Conservation (phyloP, 1,140 invertebrate species). For the Laodelphax striatellus region DNA sequence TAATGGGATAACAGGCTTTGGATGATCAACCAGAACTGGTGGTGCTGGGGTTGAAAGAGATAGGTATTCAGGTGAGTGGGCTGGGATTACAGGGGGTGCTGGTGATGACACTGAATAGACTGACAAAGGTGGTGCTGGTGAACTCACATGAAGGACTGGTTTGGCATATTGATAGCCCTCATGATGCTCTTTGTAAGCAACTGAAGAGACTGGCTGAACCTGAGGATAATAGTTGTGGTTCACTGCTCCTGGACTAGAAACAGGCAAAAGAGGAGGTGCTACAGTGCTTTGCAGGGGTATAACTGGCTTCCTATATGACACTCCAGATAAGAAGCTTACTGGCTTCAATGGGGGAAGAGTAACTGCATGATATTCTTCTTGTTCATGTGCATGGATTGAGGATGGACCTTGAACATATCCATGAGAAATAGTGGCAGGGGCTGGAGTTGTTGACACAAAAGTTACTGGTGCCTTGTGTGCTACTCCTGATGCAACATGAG, state of each 20-base stretch:
- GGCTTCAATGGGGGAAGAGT: neutral
- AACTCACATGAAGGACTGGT: neutral
- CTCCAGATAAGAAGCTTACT: neutral
- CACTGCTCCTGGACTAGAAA: too few species aligned
- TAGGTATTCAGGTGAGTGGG: neutral
- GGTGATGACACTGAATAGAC: neutral
- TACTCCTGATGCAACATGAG: too few species aligned
- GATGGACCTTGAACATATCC: neutral
- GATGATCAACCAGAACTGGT: slow-evolving; percentile 3
- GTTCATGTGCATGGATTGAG: neutral
- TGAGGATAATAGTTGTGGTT: too few species aligned
- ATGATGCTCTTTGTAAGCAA: too few species aligned
- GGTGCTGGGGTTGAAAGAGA: slow-evolving; percentile 2
- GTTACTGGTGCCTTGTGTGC: too few species aligned
- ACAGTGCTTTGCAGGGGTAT: neutral
- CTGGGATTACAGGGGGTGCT: slow-evolving; percentile 3
- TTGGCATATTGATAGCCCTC: too few species aligned
- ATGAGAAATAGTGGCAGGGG: neutral
- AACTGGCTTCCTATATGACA: neutral
- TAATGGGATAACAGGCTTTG: neutral
- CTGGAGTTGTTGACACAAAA: neutral
- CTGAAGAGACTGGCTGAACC: too few species aligned
- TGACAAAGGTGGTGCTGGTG: neutral
- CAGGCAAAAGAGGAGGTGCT: neutral
- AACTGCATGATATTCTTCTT: neutral